These are phyloP conservation scores for Tetramorium bicarinatum DNA, from an alignment of 2,888 invertebrate species.

Conservation along the genomic window DNA sequence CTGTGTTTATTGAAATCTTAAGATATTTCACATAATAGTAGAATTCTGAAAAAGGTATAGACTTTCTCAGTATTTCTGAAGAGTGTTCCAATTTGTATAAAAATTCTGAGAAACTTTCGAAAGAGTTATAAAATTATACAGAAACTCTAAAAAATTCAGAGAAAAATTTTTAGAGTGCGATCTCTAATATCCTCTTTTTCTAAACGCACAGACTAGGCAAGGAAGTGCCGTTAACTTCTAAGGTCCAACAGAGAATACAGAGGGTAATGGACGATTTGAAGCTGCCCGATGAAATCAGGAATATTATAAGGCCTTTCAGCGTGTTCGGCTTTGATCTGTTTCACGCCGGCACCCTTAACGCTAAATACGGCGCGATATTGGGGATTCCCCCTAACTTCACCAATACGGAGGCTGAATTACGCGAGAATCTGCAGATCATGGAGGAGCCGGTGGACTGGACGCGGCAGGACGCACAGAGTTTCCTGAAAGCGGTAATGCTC, in stretches of 20 bases:
- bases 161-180: not conserved
- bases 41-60: no score
- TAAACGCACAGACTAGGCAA: not conserved
- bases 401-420: conserved; percentile 86
- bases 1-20: no score
- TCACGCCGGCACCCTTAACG: conserved; percentile 89
- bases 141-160: no score
- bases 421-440: conserved; percentile 88
- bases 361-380: conserved; percentile 89
- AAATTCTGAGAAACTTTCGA: no score
- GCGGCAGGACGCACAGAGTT: conserved; percentile 88
- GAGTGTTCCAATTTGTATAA: no score
- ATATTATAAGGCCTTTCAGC: conserved; percentile 89
- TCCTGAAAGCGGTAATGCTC: conserved; percentile 91
- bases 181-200: not conserved
- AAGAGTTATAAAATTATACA: no score
- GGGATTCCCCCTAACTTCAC: conserved; percentile 92
- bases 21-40: no score
- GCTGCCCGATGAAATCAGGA: conserved; percentile 87
- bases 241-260: conserved; percentile 87
- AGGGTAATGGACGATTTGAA: conserved; percentile 89
- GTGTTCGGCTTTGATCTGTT: conserved; percentile 92
- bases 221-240: conserved; percentile 10
- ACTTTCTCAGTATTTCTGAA: no score
- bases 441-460: conserved; percentile 90